phyloP scores from a whole-genome alignment of 2,113 vertebrate genomes.

The Ginglymostoma cirratum region DNA sequence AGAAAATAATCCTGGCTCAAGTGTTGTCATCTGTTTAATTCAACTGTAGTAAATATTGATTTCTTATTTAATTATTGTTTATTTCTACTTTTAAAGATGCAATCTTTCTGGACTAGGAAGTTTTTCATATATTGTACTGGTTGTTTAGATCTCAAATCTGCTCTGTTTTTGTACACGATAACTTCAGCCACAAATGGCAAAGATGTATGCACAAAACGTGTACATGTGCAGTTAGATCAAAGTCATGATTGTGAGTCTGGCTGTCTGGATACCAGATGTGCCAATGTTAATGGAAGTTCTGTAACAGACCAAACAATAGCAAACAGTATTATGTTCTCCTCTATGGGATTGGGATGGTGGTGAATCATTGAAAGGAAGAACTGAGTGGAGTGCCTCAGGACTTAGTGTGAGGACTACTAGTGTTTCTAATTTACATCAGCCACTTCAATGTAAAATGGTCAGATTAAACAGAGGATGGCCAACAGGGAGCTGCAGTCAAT shows the following conservation, averaged over 20 bases:
- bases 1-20: not conserved
- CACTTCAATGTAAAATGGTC: not conserved
- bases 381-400: not conserved
- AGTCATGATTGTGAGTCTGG: not conserved
- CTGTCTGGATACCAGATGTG: not conserved
- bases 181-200: not conserved
- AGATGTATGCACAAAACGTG: not conserved
- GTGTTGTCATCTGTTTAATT: not conserved
- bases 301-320: not conserved
- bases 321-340: not conserved
- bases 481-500: not conserved
- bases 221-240: not conserved
- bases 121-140: not conserved
- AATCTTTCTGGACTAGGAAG: not conserved
- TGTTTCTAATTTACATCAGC: not conserved
- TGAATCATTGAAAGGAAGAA: not conserved
- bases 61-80: not conserved
- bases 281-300: not conserved
- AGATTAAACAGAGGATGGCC: not conserved
- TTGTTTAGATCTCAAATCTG: not conserved
- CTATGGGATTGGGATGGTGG: not conserved
- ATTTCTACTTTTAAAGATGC: not conserved
- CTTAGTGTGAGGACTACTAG: not conserved
- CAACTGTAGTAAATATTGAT: not conserved
- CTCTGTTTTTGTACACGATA: not conserved